Percentiles rank a stretch among this genome's conserved stretches.
These are phyloP conservation scores for Cabera pusaria DNA, from an alignment of 2,888 invertebrate species.

Conservation along the genomic window DNA sequence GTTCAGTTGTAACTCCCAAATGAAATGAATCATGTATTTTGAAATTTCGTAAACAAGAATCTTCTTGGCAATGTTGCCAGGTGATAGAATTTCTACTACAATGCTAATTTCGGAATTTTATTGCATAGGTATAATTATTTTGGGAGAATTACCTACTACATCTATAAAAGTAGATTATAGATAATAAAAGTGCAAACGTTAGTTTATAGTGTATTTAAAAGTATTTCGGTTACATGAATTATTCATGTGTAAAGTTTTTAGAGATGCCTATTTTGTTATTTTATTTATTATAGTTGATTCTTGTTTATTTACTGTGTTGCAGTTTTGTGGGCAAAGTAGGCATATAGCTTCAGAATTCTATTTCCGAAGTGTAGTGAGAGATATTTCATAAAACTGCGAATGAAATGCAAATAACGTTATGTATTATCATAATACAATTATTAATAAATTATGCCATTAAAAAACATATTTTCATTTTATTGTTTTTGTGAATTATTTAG, in stretches of 20 bases:
- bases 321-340: slow-evolving; percentile 13
- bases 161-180: slow-evolving; percentile 19
- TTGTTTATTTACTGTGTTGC: slow-evolving; percentile 15
- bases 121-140: too few relatives aligned
- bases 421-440: slow-evolving; percentile 52
- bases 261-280: slow-evolving; percentile 33
- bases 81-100: slow-evolving; percentile 1
- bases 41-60: too few relatives aligned
- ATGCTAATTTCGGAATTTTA: too few relatives aligned
- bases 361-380: slow-evolving; percentile 36
- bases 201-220: slow-evolving; percentile 11
- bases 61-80: slow-evolving; percentile 23
- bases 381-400: slow-evolving; percentile 53
- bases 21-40: too few relatives aligned
- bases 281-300: slow-evolving; percentile 24
- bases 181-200: slow-evolving; percentile 16
- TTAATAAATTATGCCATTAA: slow-evolving; percentile 39
- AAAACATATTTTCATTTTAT: slow-evolving; percentile 11
- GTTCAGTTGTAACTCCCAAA: too few relatives aligned
- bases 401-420: slow-evolving; percentile 55
- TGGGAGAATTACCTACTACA: too few relatives aligned
- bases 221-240: slow-evolving; percentile 12
- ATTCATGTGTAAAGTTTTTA: slow-evolving; percentile 13
- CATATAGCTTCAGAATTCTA: slow-evolving; percentile 9
- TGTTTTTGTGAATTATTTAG: too few relatives aligned